These are phyloP conservation scores for Drosophila recens DNA, from an alignment of 2,888 invertebrate species.

Conservation along the genomic window DNA sequence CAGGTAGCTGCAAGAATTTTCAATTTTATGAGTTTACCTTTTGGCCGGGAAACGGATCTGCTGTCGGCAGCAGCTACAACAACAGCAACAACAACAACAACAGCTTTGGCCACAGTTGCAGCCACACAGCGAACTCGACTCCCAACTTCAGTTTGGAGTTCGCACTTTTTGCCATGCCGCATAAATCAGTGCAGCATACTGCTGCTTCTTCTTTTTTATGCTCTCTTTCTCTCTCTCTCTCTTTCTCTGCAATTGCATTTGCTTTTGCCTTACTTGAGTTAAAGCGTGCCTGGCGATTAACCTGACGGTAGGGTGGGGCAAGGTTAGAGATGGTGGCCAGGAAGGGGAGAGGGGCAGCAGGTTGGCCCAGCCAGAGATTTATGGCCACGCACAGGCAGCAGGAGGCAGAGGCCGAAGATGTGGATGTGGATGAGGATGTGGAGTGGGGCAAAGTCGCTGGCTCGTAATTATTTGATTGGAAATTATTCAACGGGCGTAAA, in stretches of 20 bases:
- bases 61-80: constrained; percentile 36
- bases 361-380: constrained; percentile 61
- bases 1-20: constrained; percentile 67
- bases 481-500: constrained; percentile 69
- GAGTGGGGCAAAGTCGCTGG: constrained; percentile 45
- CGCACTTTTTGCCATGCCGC: constrained; percentile 62
- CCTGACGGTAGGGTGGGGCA: constrained; percentile 2
- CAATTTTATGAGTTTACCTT: constrained; percentile 74
- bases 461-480: constrained; percentile 73
- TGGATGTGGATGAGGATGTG: constrained; percentile 15
- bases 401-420: constrained; percentile 1
- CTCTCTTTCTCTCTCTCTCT: not conserved
- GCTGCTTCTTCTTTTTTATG: constrained; percentile 9
- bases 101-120: constrained; percentile 22
- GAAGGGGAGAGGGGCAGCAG: constrained; percentile 27
- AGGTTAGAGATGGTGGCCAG: constrained; percentile 3
- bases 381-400: constrained; percentile 58
- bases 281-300: constrained; percentile 58
- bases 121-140: constrained; percentile 29
- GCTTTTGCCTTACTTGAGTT: constrained; percentile 66
- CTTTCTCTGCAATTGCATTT: constrained; percentile 60
- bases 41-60: constrained; percentile 46
- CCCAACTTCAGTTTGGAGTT: constrained; percentile 58
- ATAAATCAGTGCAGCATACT: constrained; percentile 69
- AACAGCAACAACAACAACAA: not conserved